phyloP scores from a whole-genome alignment of 2,888 invertebrate species.

The Limnephilus rhombicus region DNA sequence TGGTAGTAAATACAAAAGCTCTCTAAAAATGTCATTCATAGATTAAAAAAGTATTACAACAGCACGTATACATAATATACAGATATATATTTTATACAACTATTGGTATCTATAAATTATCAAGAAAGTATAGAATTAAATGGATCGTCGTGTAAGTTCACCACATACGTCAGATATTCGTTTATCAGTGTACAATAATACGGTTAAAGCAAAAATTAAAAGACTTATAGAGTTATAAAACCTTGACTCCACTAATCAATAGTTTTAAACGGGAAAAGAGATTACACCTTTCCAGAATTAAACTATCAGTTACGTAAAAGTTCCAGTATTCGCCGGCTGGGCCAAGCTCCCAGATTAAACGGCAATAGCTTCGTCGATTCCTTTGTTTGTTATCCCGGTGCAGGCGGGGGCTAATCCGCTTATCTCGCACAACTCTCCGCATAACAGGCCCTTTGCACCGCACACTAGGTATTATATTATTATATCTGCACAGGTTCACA shows the following conservation, averaged over 20 bases:
- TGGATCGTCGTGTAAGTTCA: too few relatives aligned
- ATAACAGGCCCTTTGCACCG: not conserved
- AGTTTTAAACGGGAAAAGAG: not conserved
- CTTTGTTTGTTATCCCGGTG: not conserved
- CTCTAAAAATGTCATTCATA: too few relatives aligned
- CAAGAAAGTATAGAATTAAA: too few relatives aligned
- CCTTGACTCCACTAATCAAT: not conserved
- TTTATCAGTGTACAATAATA: too few relatives aligned
- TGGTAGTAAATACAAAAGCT: too few relatives aligned
- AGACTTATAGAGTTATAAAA: too few relatives aligned
- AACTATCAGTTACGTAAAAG: not conserved
- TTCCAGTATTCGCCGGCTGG: not conserved
- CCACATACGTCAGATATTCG: too few relatives aligned
- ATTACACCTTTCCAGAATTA: not conserved
- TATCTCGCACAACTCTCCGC: not conserved
- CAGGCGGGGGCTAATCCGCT: not conserved
- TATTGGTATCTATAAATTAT: too few relatives aligned
- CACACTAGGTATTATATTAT: not conserved
- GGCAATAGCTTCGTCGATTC: conserved; percentile 1
- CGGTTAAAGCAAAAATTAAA: too few relatives aligned
- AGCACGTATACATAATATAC: too few relatives aligned
- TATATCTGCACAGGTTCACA: not conserved
- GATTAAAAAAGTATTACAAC: too few relatives aligned
- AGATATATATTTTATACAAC: too few relatives aligned
- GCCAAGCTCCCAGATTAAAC: not conserved